Conservation (phyloP, 2,888 invertebrate species). For the Caenorhabditis becei region DNA sequence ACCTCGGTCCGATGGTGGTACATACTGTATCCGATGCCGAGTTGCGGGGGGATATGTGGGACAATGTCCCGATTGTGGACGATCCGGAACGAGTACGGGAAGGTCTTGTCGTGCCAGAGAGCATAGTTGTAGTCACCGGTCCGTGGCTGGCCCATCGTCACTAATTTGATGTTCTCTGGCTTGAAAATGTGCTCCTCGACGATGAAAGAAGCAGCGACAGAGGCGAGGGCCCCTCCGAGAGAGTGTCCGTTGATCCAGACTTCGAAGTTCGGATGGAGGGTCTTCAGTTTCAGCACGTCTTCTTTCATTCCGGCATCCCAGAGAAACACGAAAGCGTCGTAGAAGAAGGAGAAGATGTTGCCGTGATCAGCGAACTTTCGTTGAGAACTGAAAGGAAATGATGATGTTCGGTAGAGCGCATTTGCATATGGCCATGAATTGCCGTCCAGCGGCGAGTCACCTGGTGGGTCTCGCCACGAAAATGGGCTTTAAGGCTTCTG, state of each 20-base stretch:
- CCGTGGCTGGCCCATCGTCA: slow-evolving; percentile 72
- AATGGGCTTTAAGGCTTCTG: too few species aligned
- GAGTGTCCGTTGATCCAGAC: slow-evolving; percentile 67
- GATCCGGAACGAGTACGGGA: slow-evolving; percentile 65
- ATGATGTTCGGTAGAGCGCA: too few species aligned
- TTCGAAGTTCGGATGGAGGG: slow-evolving; percentile 56
- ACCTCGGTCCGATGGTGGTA: slow-evolving; percentile 65
- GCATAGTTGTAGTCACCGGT: slow-evolving; percentile 66
- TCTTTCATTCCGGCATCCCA: slow-evolving; percentile 60
- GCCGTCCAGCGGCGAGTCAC: too few species aligned
- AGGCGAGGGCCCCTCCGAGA: slow-evolving; percentile 69
- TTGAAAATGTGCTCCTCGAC: slow-evolving; percentile 41
- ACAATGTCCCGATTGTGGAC: slow-evolving; percentile 65
- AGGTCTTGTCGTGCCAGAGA: slow-evolving; percentile 59
- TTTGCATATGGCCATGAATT: background rate
- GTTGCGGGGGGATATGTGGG: slow-evolving; percentile 63
- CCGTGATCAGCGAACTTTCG: slow-evolving; percentile 50
- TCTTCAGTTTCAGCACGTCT: slow-evolving; percentile 40
- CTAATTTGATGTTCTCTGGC: slow-evolving; percentile 57
- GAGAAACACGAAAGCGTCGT: slow-evolving; percentile 63
- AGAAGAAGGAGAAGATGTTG: slow-evolving; percentile 63
- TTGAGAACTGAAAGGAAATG: slow-evolving; percentile 27
- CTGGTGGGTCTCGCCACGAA: too few species aligned
- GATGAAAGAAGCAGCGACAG: slow-evolving; percentile 59
- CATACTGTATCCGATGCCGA: slow-evolving; percentile 51